Conservation (phyloP, 2,113 vertebrate genomes). For the Taxidea taxus region DNA sequence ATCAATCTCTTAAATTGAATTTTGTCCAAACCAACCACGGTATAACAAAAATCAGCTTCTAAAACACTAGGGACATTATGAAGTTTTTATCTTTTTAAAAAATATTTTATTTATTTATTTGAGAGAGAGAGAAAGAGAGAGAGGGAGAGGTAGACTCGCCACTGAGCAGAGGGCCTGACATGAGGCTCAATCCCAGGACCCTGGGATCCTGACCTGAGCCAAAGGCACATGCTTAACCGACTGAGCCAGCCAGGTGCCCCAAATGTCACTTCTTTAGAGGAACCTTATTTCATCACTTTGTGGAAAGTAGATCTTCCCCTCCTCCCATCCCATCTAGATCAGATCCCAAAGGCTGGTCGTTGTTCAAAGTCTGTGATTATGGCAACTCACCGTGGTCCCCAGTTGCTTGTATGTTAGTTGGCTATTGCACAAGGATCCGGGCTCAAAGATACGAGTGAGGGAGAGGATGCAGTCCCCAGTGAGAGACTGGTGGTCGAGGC, state of each 20-base stretch:
- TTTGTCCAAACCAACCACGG: too few relatives aligned
- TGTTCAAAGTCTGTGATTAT: background rate
- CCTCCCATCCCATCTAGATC: background rate
- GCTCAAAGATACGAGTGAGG: background rate
- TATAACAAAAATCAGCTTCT: too few relatives aligned
- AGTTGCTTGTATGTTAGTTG: background rate
- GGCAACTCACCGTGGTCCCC: background rate
- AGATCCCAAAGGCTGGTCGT: background rate
- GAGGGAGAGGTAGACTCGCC: too few relatives aligned
- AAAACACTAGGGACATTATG: too few relatives aligned
- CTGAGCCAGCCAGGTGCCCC: background rate
- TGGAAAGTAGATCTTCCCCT: background rate
- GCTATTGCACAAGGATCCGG: background rate
- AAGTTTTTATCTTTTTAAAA: too few relatives aligned
- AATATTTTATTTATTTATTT: too few relatives aligned
- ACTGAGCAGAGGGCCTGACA: too few relatives aligned
- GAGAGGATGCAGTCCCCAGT: background rate
- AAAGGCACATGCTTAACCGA: too few relatives aligned
- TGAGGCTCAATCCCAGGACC: too few relatives aligned
- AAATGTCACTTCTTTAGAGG: conserved; percentile 23
- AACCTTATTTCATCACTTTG: background rate
- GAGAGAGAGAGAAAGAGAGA: too few relatives aligned
- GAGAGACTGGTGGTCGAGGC: background rate
- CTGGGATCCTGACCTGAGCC: too few relatives aligned
- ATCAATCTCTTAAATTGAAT: too few relatives aligned